Conservation (phyloP, 2,888 invertebrate species). For the Lasioglossum marginatum region DNA sequence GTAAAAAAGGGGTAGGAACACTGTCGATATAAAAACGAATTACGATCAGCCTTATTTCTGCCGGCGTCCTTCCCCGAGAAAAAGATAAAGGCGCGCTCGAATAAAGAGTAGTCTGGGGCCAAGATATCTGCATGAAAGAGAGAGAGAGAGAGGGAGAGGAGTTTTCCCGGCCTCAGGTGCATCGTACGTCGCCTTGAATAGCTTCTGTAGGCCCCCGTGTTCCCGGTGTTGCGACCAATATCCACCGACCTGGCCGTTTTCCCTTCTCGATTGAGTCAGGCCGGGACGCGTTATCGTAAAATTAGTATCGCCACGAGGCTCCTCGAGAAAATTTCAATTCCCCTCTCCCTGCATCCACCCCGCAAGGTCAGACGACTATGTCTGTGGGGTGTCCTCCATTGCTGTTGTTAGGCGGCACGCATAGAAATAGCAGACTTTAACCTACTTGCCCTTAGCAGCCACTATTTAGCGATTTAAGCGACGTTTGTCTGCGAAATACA, state of each 20-base stretch:
- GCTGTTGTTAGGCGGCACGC: neutral
- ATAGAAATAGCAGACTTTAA: neutral
- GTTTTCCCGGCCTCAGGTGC: conserved; percentile 56
- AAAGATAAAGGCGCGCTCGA: conserved; percentile 24
- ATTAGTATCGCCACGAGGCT: conserved; percentile 26
- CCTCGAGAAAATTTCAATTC: conserved; percentile 7
- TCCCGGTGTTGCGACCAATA: conserved; percentile 17
- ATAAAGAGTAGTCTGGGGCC: conserved; percentile 30
- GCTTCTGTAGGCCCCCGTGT: conserved; percentile 34
- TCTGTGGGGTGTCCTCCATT: neutral
- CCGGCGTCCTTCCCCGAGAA: neutral
- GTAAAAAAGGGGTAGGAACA: neutral
- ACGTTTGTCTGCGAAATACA: too few relatives aligned
- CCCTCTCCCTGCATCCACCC: neutral
- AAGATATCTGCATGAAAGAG: conserved; percentile 46
- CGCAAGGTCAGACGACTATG: neutral
- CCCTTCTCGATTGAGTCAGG: conserved; percentile 11
- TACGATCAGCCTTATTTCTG: conserved; percentile 12
- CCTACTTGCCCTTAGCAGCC: too few relatives aligned
- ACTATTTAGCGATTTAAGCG: too few relatives aligned
- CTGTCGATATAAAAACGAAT: conserved; percentile 32
- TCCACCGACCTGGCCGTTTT: neutral
- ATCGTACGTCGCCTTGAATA: conserved; percentile 61
- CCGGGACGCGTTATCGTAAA: conserved; percentile 26
- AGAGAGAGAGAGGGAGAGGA: too few relatives aligned